These are phyloP conservation scores for Coelogynopora nodosa DNA, from an alignment of 2,888 invertebrate genomes.

Conservation along the genomic window DNA sequence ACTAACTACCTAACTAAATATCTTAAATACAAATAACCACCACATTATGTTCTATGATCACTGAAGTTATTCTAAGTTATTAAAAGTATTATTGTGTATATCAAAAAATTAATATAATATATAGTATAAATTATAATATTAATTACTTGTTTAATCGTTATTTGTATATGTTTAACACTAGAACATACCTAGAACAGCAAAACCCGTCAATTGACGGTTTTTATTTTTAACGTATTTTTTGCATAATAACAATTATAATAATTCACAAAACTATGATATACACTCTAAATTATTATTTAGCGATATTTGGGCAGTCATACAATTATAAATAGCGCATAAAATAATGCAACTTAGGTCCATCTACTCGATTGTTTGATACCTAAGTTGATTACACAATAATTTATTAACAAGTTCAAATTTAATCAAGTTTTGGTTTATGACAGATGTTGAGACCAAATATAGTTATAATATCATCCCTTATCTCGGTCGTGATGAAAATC, in stretches of 20 bases:
- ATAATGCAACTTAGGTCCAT: neutral
- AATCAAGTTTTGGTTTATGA: neutral
- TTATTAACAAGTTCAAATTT: neutral
- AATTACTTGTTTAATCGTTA: too few species aligned
- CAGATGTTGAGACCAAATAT: neutral
- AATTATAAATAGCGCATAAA: neutral
- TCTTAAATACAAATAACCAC: too few species aligned
- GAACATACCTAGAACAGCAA: too few species aligned
- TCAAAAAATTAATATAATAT: too few species aligned
- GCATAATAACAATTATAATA: neutral
- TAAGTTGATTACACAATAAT: neutral
- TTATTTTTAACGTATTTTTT: neutral
- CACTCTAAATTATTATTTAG: neutral
- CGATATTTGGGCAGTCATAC: neutral
- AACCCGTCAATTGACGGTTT: too few species aligned
- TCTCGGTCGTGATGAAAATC: neutral
- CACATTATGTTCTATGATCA: too few species aligned
- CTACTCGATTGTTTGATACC: neutral
- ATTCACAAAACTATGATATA: neutral
- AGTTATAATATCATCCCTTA: neutral
- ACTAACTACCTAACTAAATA: too few species aligned
- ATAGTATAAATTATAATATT: too few species aligned
- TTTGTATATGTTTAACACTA: too few species aligned
- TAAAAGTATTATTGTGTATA: too few species aligned
- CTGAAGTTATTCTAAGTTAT: too few species aligned